Evolutionary conservation across 2,113 vertebrate genomes (phyloP).

Genomic region (Copsychus sechellarum): DNA sequence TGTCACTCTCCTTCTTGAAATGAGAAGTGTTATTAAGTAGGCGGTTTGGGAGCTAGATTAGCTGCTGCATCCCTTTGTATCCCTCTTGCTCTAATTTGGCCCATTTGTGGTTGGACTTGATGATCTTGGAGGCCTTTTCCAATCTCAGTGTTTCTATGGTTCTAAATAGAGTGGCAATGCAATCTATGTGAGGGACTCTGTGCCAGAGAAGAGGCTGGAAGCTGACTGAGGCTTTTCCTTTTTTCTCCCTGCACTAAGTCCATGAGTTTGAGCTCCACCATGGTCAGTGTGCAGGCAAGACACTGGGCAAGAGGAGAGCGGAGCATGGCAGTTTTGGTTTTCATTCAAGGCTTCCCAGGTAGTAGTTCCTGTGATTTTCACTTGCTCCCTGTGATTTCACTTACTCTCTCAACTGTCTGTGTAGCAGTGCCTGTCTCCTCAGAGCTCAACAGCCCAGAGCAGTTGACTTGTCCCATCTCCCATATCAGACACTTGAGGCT

Average conservation of each 20-base stretch:
- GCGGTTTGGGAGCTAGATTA: neutral
- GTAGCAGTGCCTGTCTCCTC: neutral
- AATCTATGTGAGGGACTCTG: neutral
- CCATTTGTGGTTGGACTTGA: neutral
- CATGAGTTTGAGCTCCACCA: neutral
- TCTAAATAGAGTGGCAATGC: accelerated
- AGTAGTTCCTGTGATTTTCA: neutral
- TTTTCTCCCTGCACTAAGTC: neutral
- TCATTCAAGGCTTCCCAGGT: neutral
- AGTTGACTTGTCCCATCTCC: neutral
- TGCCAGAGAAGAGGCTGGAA: neutral
- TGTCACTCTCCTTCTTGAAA: neutral
- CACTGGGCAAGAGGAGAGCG: accelerated
- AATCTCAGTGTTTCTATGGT: neutral
- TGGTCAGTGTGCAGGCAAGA: neutral
- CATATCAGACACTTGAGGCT: neutral
- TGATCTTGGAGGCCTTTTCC: neutral
- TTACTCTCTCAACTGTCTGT: neutral
- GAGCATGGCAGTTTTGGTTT: accelerated
- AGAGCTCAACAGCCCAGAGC: neutral
- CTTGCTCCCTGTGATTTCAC: neutral
- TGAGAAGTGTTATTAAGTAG: neutral
- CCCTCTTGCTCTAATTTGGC: neutral
- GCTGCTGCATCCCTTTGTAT: neutral
- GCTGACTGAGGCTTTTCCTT: neutral